Evolutionary conservation across 2,888 invertebrate genomes (phyloP).

Genomic region (Isotomurus palustris): DNA sequence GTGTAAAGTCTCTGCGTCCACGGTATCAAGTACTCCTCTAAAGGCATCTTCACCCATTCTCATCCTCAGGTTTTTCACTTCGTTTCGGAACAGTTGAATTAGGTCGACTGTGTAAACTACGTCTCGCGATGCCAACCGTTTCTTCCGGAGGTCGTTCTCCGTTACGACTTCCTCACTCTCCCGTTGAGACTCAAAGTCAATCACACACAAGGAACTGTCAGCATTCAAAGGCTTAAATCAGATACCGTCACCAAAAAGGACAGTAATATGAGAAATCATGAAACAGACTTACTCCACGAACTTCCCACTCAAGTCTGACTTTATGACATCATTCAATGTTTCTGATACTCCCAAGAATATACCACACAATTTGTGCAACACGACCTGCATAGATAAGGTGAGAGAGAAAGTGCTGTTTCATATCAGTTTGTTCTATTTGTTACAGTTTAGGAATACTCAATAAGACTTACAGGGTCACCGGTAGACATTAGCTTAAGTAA

Average conservation of each 20-base stretch:
- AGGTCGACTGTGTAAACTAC: constrained; percentile 75
- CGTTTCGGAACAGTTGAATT: constrained; percentile 49
- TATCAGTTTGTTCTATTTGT: too few species aligned
- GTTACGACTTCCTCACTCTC: constrained; percentile 61
- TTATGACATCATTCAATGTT: constrained; percentile 73
- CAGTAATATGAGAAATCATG: neutral
- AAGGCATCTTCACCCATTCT: constrained; percentile 73
- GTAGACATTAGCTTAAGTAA: constrained; percentile 51
- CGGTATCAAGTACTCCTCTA: constrained; percentile 65
- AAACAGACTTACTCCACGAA: constrained; percentile 56
- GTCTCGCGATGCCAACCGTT: constrained; percentile 65
- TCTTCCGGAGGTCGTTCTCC: constrained; percentile 69
- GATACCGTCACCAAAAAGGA: neutral
- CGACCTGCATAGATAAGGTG: constrained; percentile 63
- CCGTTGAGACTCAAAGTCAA: constrained; percentile 38
- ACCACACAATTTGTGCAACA: constrained; percentile 66
- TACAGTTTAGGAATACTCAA: neutral
- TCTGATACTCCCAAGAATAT: constrained; percentile 71
- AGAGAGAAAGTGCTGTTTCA: too few species aligned
- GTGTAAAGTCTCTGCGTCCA: constrained; percentile 67
- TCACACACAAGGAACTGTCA: constrained; percentile 42
- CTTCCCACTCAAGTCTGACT: constrained; percentile 62
- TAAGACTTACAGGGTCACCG: constrained; percentile 47
- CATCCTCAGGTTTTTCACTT: constrained; percentile 65
- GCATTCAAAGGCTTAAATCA: neutral